phyloP scores from a whole-genome alignment of 2,113 vertebrate genomes.

The Mesoclemmys tuberculata region DNA sequence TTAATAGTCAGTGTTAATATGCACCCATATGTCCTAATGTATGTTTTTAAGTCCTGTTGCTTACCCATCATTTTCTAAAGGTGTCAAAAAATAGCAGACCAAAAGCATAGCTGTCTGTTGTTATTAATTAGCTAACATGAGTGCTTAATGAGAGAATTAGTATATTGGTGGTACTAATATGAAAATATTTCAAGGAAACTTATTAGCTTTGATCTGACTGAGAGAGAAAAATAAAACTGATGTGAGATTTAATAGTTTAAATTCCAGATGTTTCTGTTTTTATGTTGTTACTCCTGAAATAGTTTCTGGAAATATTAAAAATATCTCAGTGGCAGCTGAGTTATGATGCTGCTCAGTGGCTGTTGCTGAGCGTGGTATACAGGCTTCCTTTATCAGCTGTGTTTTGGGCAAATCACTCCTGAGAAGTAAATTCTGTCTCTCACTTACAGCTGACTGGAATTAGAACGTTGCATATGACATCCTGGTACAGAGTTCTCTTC shows the following conservation, averaged over 20 bases:
- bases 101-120: neutral
- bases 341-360: conserved; percentile 3
- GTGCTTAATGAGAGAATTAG: conserved; percentile 57
- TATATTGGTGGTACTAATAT: conserved; percentile 33
- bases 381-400: conserved; percentile 49
- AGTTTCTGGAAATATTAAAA: conserved; percentile 68
- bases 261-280: conserved; percentile 62
- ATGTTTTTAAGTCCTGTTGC: neutral
- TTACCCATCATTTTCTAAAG: conserved; percentile 29
- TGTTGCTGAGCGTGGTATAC: neutral
- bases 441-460: conserved; percentile 42
- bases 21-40: neutral
- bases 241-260: conserved; percentile 43
- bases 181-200: conserved; percentile 50
- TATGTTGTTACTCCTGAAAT: conserved; percentile 61
- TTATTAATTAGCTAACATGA: conserved; percentile 48
- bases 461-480: neutral
- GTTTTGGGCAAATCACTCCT: conserved; percentile 42
- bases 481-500: conserved; percentile 28
- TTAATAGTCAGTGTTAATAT: neutral
- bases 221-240: conserved; percentile 57
- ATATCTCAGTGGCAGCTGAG: conserved; percentile 46
- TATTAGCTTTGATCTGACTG: conserved; percentile 46
- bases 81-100: conserved; percentile 27
- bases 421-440: conserved; percentile 64